Evolutionary conservation across 2,113 vertebrate genomes (phyloP), one percentile per base, ranked within the genome.

Genomic region (Apeltes quadracus): DNA sequence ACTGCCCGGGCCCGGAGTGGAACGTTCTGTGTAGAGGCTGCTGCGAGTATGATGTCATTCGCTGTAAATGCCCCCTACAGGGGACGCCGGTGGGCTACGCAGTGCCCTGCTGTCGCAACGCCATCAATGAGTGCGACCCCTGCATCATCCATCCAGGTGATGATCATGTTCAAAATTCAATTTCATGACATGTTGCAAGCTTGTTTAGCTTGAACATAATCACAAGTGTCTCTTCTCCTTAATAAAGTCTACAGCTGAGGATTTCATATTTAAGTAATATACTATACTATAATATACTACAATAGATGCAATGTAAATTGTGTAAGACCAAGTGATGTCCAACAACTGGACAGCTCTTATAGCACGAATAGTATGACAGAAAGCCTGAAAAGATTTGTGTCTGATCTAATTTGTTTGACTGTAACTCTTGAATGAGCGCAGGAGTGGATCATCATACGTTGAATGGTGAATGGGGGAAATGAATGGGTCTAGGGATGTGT

Each of bases 111-210:
- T 99, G 98, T 85, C 93, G 97, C 53, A 99, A 99, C 0, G 96
- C 96, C 77, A 94, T 96, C 7, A 95, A 98, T 0, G 97, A 98
- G 66, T 99, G 98, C 2, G 98, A 99, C 72, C 97, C 97, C 85
- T 99, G 98, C 85, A 95, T 99, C 76, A 96, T 98, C 69, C 97
- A 99, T 83, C 97, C 97, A 92, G 98, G 97, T 98, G 85, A 9
- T 44, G 14, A n/a, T 7, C 27, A 44, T 12, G 25, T 68, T 54
- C 20, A 20, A 53, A 27, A 6, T n/a, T 9, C 3, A 4, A n/a
- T 55, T 36, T 10, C 12, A 66, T 44, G 5, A 20, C 4, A 22
- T 23, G 9, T 61, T 50, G 23, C 39, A 57, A 16, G 32, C 36
- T n/a, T 62, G 7, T 16, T 53, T 11, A 18, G 13, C 12, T 54